A percentile compares a stretch with the other conserved stretches of the same genome.
Evolutionary conservation across 2,888 invertebrate species (phyloP).

Genomic region (Lycophotia porphyrea): DNA sequence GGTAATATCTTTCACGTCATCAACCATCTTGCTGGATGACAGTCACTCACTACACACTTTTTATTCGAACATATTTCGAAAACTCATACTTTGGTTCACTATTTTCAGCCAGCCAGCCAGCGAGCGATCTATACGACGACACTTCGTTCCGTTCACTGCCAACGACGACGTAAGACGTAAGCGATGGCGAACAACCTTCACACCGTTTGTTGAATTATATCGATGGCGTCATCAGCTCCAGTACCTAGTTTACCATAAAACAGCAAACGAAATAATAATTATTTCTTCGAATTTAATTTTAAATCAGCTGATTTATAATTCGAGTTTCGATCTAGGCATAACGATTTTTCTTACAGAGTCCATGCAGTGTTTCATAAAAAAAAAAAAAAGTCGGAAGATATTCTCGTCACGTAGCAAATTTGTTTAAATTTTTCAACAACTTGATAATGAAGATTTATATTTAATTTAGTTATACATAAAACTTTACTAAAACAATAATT

Average conservation of each 20-base stretch:
- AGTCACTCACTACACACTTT: slow-evolving; percentile 89
- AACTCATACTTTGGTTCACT: slow-evolving; percentile 90
- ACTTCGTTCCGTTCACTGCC: slow-evolving; percentile 89
- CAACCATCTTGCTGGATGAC: slow-evolving; percentile 90
- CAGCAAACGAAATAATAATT: slow-evolving; percentile 23
- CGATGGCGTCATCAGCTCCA: slow-evolving; percentile 67
- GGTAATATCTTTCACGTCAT: slow-evolving; percentile 89
- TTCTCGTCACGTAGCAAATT: slow-evolving; percentile 25
- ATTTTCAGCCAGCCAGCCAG: slow-evolving; percentile 89
- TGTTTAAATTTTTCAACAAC: neutral
- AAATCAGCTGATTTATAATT: slow-evolving; percentile 49
- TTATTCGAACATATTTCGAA: slow-evolving; percentile 90
- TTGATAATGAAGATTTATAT: neutral
- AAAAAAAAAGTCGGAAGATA: slow-evolving; percentile 16
- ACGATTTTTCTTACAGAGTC: slow-evolving; percentile 44
- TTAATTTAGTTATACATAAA: no score
- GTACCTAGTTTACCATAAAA: slow-evolving; percentile 21
- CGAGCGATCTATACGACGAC: slow-evolving; percentile 89
- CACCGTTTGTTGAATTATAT: slow-evolving; percentile 68
- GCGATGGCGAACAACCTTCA: slow-evolving; percentile 77
- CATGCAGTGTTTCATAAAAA: slow-evolving; percentile 30
- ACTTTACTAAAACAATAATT: neutral
- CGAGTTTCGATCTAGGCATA: slow-evolving; percentile 41
- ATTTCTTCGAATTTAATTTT: slow-evolving; percentile 21
- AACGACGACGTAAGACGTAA: slow-evolving; percentile 79